Evolutionary conservation across 2,888 invertebrate species (phyloP).

Genomic region (Chirona hameri): DNA sequence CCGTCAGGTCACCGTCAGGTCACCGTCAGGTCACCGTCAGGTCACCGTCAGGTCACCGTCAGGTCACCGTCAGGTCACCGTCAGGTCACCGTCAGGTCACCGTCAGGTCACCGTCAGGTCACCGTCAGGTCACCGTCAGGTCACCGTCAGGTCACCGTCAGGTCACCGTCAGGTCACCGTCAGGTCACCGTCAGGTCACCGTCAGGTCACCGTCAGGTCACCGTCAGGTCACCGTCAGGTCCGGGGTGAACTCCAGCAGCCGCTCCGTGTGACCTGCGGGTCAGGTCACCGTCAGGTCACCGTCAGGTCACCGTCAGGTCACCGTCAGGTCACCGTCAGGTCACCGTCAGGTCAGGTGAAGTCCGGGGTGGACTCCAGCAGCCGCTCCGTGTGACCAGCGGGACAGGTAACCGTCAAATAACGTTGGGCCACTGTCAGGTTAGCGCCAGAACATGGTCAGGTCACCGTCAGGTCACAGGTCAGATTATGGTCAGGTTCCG

Average conservation of each 20-base stretch:
- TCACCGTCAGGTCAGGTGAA: conserved; percentile 64
- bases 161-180: too few relatives aligned
- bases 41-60: too few relatives aligned
- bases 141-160: too few relatives aligned
- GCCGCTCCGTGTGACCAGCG: conserved; percentile 77
- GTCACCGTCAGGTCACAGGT: conserved; percentile 99
- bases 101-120: too few relatives aligned
- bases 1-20: too few relatives aligned
- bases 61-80: too few relatives aligned
- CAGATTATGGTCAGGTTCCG: too few relatives aligned
- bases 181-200: too few relatives aligned
- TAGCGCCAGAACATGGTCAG: conserved; percentile 43
- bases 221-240: conserved; percentile 64
- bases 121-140: too few relatives aligned
- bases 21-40: too few relatives aligned
- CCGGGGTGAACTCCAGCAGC: conserved; percentile 63
- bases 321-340: conserved; percentile 82
- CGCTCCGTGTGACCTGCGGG: conserved; percentile 83
- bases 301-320: neutral
- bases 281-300: conserved; percentile 74
- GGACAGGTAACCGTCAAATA: conserved; percentile 90
- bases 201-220: too few relatives aligned
- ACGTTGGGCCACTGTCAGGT: neutral
- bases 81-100: too few relatives aligned
- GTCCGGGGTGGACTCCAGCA: conserved; percentile 63